Conservation (phyloP, 1,140 invertebrate genomes). For the Coenobita brevimanus region DNA sequence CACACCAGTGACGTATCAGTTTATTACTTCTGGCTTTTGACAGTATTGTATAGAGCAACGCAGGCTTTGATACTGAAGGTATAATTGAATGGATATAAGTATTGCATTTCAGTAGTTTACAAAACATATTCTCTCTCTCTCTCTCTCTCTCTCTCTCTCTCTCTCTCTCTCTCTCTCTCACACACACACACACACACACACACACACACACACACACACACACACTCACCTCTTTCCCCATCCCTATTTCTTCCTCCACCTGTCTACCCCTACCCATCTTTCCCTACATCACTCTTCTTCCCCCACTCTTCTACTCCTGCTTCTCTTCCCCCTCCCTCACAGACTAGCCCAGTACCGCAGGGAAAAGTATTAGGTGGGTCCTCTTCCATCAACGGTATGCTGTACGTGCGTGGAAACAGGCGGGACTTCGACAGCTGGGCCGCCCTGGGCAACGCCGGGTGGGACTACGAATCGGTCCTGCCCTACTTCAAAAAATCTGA, state of each 20-base stretch:
- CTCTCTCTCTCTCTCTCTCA: too few species aligned
- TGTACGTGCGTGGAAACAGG: constrained; percentile 93
- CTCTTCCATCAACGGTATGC: constrained; percentile 89
- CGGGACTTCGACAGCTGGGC: constrained; percentile 94
- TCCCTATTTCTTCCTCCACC: too few species aligned
- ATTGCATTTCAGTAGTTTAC: too few species aligned
- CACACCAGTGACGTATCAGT: too few species aligned
- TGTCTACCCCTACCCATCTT: too few species aligned
- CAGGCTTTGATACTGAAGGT: not conserved
- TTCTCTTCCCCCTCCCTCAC: not conserved
- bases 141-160: not conserved
- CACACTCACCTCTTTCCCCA: too few species aligned
- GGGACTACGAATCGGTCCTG: constrained; percentile 89
- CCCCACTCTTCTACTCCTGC: not conserved
- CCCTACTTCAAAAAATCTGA: constrained; percentile 89
- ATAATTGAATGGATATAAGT: too few species aligned
- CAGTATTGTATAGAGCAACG: too few species aligned
- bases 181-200: too few species aligned
- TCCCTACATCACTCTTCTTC: not conserved
- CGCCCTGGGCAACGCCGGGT: constrained; percentile 87
- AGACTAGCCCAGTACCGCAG: constrained; percentile 44
- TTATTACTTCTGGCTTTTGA: too few species aligned
- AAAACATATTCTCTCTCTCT: too few species aligned
- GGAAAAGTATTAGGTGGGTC: constrained; percentile 73
- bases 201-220: too few species aligned